Evolutionary conservation across 2,113 vertebrate species (phyloP).

Genomic region (Centrocercus urophasianus): DNA sequence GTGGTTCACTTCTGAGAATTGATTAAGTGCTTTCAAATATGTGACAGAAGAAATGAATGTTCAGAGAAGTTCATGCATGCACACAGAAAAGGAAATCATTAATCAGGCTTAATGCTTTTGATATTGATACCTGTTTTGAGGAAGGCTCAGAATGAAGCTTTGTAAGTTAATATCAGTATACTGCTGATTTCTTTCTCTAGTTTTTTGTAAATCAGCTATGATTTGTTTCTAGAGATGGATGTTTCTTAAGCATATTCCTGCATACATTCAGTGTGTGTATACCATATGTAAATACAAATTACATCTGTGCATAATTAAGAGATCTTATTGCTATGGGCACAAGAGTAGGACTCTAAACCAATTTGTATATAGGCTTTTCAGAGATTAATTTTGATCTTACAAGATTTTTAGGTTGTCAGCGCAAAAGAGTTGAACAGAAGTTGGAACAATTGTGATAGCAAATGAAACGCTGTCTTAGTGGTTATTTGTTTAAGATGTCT

Average conservation of each 20-base stretch:
- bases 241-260: background rate
- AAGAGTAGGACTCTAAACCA: background rate
- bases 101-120: constrained; percentile 17
- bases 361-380: background rate
- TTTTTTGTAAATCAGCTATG: background rate
- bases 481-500: background rate
- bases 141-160: background rate
- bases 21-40: constrained; percentile 41
- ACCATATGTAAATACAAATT: background rate
- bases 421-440: background rate
- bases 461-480: background rate
- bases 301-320: background rate
- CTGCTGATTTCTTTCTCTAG: background rate
- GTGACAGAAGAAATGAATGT: constrained; percentile 30
- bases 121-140: constrained; percentile 6
- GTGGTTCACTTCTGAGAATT: constrained; percentile 41
- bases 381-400: background rate
- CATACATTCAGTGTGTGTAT: background rate
- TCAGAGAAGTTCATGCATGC: constrained; percentile 16
- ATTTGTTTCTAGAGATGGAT: background rate
- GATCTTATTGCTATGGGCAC: background rate
- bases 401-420: background rate
- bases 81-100: constrained; percentile 15
- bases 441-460: background rate
- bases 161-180: background rate